Conservation (phyloP, 2,888 invertebrate species). For the Xylophagus ater region DNA sequence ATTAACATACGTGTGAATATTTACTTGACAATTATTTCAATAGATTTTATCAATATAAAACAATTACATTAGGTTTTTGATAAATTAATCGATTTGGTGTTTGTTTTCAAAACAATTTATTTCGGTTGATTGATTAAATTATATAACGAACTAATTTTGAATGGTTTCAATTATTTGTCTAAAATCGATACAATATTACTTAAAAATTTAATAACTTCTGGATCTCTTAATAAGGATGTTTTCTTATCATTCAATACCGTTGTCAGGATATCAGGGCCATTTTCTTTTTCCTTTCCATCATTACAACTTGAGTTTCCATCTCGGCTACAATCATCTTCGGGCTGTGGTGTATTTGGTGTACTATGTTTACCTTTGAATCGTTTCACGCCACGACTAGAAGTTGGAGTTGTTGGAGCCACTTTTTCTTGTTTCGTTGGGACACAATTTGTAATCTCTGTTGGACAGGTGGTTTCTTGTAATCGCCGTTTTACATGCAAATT, state of each 20-base stretch:
- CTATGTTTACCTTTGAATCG: conserved; percentile 12
- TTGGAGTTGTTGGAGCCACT: neutral
- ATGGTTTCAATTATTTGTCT: conserved; percentile 21
- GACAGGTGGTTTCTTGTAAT: conserved; percentile 26
- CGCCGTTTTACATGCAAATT: conserved; percentile 35
- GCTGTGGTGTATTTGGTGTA: conserved; percentile 1
- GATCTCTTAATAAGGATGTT: conserved; percentile 28
- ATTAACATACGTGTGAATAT: too few relatives aligned
- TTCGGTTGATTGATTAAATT: too few relatives aligned
- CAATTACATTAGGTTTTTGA: too few relatives aligned
- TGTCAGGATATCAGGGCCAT: conserved; percentile 31
- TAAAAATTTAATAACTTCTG: conserved; percentile 31
- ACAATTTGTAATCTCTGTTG: neutral
- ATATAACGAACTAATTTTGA: too few relatives aligned
- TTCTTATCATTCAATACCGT: conserved; percentile 32
- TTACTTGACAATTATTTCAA: too few relatives aligned
- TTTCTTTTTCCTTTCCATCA: conserved; percentile 27
- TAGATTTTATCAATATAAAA: too few relatives aligned
- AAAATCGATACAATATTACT: conserved; percentile 27
- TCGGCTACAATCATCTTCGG: conserved; percentile 23
- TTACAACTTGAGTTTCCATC: conserved; percentile 20
- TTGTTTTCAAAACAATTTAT: too few relatives aligned
- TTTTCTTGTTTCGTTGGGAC: neutral
- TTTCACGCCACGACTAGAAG: conserved; percentile 15
- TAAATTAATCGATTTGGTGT: too few relatives aligned